Percentiles rank a stretch among this genome's conserved stretches.
phyloP scores from a whole-genome alignment of 2,797 vertebrate species.

The Bovichtus diacanthus region DNA sequence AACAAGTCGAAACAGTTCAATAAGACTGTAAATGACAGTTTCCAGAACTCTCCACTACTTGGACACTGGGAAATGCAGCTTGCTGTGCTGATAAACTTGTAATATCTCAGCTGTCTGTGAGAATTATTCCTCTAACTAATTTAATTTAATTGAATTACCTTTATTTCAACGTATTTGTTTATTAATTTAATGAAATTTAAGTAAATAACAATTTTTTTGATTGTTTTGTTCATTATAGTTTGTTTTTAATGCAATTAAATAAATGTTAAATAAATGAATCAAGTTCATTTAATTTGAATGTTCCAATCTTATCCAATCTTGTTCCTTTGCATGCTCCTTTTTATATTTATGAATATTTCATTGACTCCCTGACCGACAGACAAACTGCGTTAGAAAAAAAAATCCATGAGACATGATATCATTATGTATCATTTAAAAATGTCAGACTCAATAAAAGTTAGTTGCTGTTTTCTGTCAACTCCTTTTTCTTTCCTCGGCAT shows the following conservation, averaged over 20 bases:
- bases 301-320: not conserved
- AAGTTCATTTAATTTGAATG: not conserved
- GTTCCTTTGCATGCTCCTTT: not conserved
- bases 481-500: slow-evolving; percentile 7
- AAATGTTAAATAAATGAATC: not conserved
- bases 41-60: not conserved
- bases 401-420: not conserved
- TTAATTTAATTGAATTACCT: too few relatives aligned
- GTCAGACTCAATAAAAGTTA: not conserved
- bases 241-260: not conserved
- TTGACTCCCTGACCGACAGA: not conserved
- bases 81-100: not conserved
- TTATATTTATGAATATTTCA: not conserved
- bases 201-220: too few relatives aligned
- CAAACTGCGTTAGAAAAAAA: not conserved
- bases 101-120: not conserved
- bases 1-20: not conserved
- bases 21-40: not conserved
- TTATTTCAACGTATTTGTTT: too few relatives aligned
- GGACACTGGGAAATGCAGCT: not conserved
- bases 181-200: too few relatives aligned
- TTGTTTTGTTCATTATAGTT: too few relatives aligned
- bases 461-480: not conserved
- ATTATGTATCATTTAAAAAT: not conserved
- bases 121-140: not conserved